These are phyloP conservation scores for mouse (Mus musculus) DNA, from an alignment of 2,113 vertebrate species.

Conservation along the genomic window GRCm39 chr8:111355001-111355500, in stretches of 20 bases:
- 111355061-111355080: slow-evolving; percentile 56
- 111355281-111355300: background rate
- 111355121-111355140: background rate
- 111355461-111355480: background rate
- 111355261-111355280: background rate
- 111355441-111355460: background rate
- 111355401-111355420: background rate
- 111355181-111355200: slow-evolving; percentile 20
- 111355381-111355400: background rate
- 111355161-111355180: background rate
- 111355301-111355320: background rate
- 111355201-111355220: background rate
- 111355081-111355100: slow-evolving; percentile 31
- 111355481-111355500: background rate
- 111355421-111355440: background rate
- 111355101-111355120: slow-evolving; percentile 16
- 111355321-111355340: background rate
- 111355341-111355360: background rate
- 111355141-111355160: slow-evolving; percentile 43
- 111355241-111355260: background rate
- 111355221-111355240: background rate
- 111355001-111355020: background rate
- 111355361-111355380: background rate
- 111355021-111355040: background rate
- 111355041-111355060: slow-evolving; percentile 41